These are phyloP conservation scores for Microtus oregoni DNA, from an alignment of 2,113 vertebrate genomes.

Conservation along the genomic window DNA sequence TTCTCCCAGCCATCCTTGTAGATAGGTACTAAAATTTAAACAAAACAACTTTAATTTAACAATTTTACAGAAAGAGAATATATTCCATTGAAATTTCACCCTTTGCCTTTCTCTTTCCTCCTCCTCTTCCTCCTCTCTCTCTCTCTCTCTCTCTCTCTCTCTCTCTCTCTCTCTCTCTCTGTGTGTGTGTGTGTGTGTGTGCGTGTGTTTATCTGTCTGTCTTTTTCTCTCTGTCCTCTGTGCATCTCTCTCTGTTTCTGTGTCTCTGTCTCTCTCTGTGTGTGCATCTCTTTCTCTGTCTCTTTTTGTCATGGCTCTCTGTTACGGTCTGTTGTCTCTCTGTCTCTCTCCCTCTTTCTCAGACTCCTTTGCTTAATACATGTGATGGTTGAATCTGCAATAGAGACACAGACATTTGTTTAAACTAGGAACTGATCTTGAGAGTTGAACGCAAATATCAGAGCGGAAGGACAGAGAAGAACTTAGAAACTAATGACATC, in stretches of 20 bases:
- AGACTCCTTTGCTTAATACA: neutral
- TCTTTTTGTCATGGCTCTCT: neutral
- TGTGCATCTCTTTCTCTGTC: neutral
- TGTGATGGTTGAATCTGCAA: neutral
- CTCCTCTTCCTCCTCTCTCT: no score
- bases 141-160: neutral
- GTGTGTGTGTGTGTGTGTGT: no score
- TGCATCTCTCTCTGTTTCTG: neutral
- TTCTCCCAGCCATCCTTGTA: neutral
- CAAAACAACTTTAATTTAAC: slow-evolving; percentile 1
- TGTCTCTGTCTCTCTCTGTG: neutral
- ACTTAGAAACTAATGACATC: neutral
- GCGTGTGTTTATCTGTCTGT: neutral
- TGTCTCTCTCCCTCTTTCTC: neutral
- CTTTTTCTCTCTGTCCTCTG: neutral
- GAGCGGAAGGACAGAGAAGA: neutral
- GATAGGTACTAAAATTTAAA: neutral
- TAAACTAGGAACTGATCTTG: slow-evolving; percentile 28
- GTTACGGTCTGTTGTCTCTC: no score
- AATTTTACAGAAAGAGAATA: neutral
- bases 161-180: neutral
- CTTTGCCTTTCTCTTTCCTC: neutral
- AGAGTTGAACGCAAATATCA: neutral
- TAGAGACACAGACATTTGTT: neutral
- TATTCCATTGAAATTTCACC: neutral